Evolutionary conservation across 1,140 invertebrate genomes (phyloP).

Genomic region (Heliothis virescens): DNA sequence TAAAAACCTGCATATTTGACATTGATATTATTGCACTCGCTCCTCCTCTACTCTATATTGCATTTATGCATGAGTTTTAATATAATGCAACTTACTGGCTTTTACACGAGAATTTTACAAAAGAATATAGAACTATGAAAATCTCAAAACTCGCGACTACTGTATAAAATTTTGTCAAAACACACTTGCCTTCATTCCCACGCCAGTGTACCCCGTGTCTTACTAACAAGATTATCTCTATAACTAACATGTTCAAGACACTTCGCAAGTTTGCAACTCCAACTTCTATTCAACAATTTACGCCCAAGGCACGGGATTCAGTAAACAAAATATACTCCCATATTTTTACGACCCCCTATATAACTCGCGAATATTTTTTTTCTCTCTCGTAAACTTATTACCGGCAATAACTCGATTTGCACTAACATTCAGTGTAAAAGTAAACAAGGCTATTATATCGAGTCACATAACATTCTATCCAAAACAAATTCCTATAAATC

Average conservation of each 20-base stretch:
- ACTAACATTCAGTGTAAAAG: slow-evolving; percentile 30
- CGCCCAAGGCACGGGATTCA: neutral
- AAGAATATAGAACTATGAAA: no score
- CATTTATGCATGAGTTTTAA: no score
- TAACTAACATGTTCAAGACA: slow-evolving; percentile 34
- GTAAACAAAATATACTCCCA: slow-evolving; percentile 27
- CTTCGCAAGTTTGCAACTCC: slow-evolving; percentile 19
- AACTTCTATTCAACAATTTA: slow-evolving; percentile 32
- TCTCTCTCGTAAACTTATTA: slow-evolving; percentile 38
- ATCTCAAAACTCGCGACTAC: neutral
- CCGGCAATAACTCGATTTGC: slow-evolving; percentile 41
- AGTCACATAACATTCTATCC: slow-evolving; percentile 46
- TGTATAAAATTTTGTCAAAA: neutral
- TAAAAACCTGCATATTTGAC: no score
- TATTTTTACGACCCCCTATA: slow-evolving; percentile 27
- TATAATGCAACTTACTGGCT: no score
- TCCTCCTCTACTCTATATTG: no score
- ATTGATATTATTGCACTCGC: no score
- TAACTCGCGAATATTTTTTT: slow-evolving; percentile 31
- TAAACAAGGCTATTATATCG: slow-evolving; percentile 46
- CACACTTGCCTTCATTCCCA: neutral
- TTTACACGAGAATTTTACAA: no score
- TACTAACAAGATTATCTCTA: slow-evolving; percentile 20
- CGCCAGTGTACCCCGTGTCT: no score
- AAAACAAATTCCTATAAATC: slow-evolving; percentile 46